Base-by-base conservation (phyloP, 2,888 invertebrate species). In the Zaprionus lineosus region DNA sequence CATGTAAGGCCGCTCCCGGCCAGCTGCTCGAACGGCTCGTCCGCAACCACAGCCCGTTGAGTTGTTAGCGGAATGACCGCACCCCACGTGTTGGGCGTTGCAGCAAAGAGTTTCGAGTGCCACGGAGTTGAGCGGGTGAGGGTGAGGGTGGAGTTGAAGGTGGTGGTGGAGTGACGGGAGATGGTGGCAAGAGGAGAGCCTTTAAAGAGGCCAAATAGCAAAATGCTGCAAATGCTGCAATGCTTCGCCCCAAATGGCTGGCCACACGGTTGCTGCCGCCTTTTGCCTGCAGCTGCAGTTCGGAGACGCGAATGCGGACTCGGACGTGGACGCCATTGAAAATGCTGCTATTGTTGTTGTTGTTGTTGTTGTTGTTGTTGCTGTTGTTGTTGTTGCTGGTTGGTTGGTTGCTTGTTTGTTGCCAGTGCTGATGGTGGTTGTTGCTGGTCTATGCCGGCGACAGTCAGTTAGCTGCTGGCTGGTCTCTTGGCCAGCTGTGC, bases 251-350 rank as follows among this genome's bases (percentile, higher is more conserved):
- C 53, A 53, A 67, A 67, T 72, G 58, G 67, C 56, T 76, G 55
- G 72, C 72, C 66, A 55, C 59, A 71, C 29, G 2, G 16, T 41
- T 21, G 59, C 40, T 21, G 39, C 44, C 44, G 76, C 81, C 59
- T 63, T 72, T 83, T 60, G 85, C 83, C 83, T 68, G 83, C 79
- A 74, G 78, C 83, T 78, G 84, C 73, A 68, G 61, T 62, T 81
- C 53, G 24, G 57, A 82, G 60, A 59, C 69, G 69, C 55, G n/a
- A n/a, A n/a, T n/a, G n/a, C n/a, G n/a, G n/a, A n/a, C n/a, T n/a
- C n/a, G n/a, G n/a, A n/a, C n/a, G n/a, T n/a, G 51, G 64, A 64
- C 79, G 81, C 83, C 77, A 77, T 82, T 77, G 77, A 77, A 77
- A 77, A 75, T 75, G 60, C 57, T 70, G 64, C 16, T 16, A 19